These are phyloP conservation scores for Spheniscus mendiculus DNA, from an alignment of 2,113 vertebrate species.

Conservation along the genomic window DNA sequence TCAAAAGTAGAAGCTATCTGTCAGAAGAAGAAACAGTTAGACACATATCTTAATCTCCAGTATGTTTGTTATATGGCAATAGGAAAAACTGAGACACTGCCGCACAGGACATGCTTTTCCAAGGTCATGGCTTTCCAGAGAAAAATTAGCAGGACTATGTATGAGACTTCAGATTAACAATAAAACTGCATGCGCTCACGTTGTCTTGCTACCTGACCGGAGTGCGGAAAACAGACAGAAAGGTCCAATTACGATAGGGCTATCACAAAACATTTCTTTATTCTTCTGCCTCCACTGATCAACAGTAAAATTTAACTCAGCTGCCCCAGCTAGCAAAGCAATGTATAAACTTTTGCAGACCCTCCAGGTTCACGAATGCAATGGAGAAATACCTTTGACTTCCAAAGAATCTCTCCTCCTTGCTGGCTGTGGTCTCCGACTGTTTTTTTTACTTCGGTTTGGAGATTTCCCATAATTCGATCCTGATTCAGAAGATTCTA, in stretches of 20 bases:
- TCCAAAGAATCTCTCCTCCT: slow-evolving; percentile 5
- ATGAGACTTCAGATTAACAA: background rate
- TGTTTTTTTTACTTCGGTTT: background rate
- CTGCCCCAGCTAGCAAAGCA: background rate
- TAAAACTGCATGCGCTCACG: background rate
- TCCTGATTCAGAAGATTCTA: slow-evolving; percentile 65
- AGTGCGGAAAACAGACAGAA: background rate
- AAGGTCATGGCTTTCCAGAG: background rate
- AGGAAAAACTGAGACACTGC: background rate
- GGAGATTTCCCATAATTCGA: background rate
- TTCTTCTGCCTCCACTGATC: background rate
- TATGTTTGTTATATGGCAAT: background rate
- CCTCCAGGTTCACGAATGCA: background rate
- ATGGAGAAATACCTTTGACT: slow-evolving; percentile 67
- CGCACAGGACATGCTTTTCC: background rate
- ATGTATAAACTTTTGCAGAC: background rate
- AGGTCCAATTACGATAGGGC: accelerated
- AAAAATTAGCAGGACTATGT: background rate
- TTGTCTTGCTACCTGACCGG: background rate
- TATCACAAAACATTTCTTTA: background rate
- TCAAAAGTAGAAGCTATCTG: background rate
- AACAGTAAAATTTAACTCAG: background rate
- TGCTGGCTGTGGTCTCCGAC: background rate
- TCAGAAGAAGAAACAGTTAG: background rate
- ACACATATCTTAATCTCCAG: background rate